phyloP scores from a whole-genome alignment of 2,797 vertebrate species.

The Simalia tracyae region DNA sequence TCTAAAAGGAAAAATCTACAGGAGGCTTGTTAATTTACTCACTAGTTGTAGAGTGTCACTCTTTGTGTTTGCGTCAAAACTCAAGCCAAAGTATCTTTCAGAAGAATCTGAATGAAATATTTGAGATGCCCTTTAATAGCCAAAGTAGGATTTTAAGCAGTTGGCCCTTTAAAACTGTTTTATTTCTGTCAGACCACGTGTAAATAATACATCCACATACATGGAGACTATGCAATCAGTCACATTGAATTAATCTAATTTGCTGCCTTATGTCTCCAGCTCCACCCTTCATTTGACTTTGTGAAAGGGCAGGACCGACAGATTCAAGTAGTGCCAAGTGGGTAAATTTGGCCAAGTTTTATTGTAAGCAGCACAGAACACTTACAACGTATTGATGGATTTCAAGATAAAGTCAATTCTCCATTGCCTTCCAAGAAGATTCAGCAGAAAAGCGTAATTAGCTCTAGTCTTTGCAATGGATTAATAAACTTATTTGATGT shows the following conservation, averaged over 20 bases:
- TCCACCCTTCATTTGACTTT: not conserved
- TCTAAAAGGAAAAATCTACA: not conserved
- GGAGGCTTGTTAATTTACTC: not conserved
- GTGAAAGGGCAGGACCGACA: not conserved
- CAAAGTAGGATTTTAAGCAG: not conserved
- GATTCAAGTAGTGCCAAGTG: not conserved
- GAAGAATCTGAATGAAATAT: not conserved
- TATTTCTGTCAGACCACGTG: not conserved
- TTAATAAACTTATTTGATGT: conserved; percentile 43
- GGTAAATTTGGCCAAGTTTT: not conserved
- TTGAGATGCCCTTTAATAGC: not conserved
- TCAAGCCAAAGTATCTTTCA: not conserved
- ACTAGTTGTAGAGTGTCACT: not conserved
- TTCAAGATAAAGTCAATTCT: conserved; percentile 46
- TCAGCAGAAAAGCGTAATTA: conserved; percentile 42
- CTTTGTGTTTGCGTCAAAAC: not conserved
- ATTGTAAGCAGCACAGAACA: not conserved
- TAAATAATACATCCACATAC: not conserved
- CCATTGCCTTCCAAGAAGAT: conserved; percentile 26
- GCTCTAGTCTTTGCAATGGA: conserved; percentile 27
- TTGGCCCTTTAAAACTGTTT: not conserved
- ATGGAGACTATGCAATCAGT: not conserved
- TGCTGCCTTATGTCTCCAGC: not conserved
- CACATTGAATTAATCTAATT: conserved; percentile 10
- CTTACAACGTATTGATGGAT: conserved; percentile 39